Conservation (phyloP, 2,888 invertebrate genomes). For the Hoplodrina ambigua region DNA sequence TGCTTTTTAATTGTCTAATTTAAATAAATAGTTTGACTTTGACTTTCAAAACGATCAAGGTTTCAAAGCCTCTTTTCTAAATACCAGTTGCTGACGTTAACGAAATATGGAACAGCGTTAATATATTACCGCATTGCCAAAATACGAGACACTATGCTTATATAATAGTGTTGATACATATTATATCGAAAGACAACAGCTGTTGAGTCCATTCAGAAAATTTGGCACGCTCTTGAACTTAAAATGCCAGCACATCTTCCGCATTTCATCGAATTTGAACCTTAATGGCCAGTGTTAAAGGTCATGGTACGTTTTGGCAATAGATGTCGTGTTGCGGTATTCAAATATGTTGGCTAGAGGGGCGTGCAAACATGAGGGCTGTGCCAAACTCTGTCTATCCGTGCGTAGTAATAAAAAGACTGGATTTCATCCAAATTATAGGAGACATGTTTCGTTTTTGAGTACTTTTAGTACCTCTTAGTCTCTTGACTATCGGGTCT, state of each 20-base stretch:
- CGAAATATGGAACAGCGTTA: slow-evolving; percentile 2
- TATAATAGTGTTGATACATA: slow-evolving; percentile 48
- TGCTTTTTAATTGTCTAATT: too few relatives aligned
- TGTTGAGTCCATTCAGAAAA: slow-evolving; percentile 66
- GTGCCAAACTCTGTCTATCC: slow-evolving; percentile 76
- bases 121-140: slow-evolving; percentile 38
- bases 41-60: neutral
- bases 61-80: neutral
- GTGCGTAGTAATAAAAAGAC: slow-evolving; percentile 75
- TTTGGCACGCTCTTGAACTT: slow-evolving; percentile 69
- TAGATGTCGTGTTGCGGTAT: slow-evolving; percentile 49
- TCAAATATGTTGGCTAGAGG: slow-evolving; percentile 67
- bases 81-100: neutral
- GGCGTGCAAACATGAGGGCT: slow-evolving; percentile 64
- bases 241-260: slow-evolving; percentile 47
- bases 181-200: slow-evolving; percentile 63
- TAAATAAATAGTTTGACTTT: too few relatives aligned
- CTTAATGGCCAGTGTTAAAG: slow-evolving; percentile 61
- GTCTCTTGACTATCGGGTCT: neutral
- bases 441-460: slow-evolving; percentile 64
- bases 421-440: slow-evolving; percentile 76
- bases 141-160: slow-evolving; percentile 40
- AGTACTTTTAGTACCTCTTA: slow-evolving; percentile 51
- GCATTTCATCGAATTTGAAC: slow-evolving; percentile 57
- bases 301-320: slow-evolving; percentile 42